Base-by-base conservation (phyloP, 2,113 vertebrate species). In the Cairina moschata region DNA sequence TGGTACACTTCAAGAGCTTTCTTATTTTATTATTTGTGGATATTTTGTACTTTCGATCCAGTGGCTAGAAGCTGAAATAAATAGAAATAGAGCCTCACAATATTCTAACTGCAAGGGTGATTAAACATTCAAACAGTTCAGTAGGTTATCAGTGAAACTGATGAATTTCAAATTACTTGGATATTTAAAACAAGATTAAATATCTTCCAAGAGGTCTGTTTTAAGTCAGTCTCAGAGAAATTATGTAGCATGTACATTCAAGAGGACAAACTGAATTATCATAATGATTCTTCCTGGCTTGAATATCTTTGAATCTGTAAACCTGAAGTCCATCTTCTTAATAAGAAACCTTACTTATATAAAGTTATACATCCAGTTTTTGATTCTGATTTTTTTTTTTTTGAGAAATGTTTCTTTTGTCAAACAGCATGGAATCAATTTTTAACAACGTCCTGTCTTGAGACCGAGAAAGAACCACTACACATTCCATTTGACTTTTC, bases 51-150 rank as follows among this genome's bases (percentile, higher is more conserved):
- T 92, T 86, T 84, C 65, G 56, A 5, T 72, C 60, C 31, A 46
- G 15, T 6, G 17, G 73, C 60, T 89, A 59, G 54, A 50, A 90
- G 75, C 2, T 3, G 88, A 91, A 89, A 31, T 17, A 54, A 77
- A 86, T 66, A 92, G 29, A 81, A 89, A 71, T 0, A 77, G 40
- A 92, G 36, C 31, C n/a, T 66, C 2, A 3, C 40, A 62, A 72
- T 46, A 56, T 52, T 89, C 76, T 78, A 91, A 65, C 31, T 58
- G 56, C 71, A 79, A 89, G 69, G 69, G 48, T 40, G 85, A 92
- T 62, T 91, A 91, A 92, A 82, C 71, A 84, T 29, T 29, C 69
- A 75, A 75, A 60, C 69, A 92, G 77, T 82, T 93, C 58, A 78
- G 85, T 17, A 79, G 69, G 32, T 58, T 65, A 92, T 60, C 74